Base-by-base conservation (phyloP, 1,140 invertebrate genomes). In the Scaptomyza pallida region DNA sequence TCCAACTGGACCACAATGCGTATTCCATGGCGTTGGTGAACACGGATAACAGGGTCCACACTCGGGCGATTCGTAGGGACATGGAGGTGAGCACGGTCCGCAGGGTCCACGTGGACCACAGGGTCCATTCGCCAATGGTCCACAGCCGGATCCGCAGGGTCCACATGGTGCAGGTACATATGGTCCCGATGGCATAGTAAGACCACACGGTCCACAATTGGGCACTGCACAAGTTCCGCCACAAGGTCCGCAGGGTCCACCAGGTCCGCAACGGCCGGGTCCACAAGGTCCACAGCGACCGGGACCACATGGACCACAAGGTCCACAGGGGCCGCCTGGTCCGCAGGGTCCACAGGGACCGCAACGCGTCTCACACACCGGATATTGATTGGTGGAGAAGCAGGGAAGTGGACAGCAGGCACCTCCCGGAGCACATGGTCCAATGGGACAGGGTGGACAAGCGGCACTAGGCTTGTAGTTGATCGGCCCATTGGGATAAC, bases 401-500 rank as follows among this genome's bases (percentile, higher is more conserved):
- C 88, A 90, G 8, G 88, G 88, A 40, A 89, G 48, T 2, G 88
- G 62, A n/a, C 85, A 72, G 52, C 86, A 89, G 3, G 65, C 60
- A 30, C 85, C 78, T 16, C 80, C 72, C 1, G 88, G 88, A 12
- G 86, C 72, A 62, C 80, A 82, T 0, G 80, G 78, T 12, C 81
- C 82, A 6, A 85, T 85, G 8, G 89, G 89, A 41, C 80, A 89
- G 6, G 89, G 89, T 9, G 89, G 85, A 37, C 89, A 90, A 21
- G 88, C 82, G n/a, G 75, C 76, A 51, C 82, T 90, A 2, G 88
- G 83, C 35, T 89, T 89, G 51, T 86, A 90, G 60, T 85, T 90
- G 40, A 86, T 90, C 19, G 89, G 86, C 5, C 89, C 89, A 13
- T 85, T 90, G 5, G 89, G 89, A 52, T 89, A 89, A 57, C 89